Percentiles rank a stretch among this genome's conserved stretches.
phyloP scores from a whole-genome alignment of 2,888 invertebrate species.

The Pasiphila rectangulata region DNA sequence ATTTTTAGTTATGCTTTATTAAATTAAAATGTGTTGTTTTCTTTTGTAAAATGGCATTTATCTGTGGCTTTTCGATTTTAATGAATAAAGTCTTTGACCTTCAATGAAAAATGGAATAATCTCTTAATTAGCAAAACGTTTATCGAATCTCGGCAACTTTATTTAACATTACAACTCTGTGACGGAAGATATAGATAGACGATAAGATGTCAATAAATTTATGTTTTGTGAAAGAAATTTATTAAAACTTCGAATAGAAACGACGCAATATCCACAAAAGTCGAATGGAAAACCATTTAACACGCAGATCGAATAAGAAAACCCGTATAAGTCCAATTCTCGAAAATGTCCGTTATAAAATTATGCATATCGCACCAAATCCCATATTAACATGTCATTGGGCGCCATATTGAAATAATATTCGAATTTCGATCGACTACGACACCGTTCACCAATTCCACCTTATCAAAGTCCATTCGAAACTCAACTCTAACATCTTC shows the following conservation, averaged over 20 bases:
- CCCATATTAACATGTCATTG: constrained; percentile 77
- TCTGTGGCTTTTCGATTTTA: too few relatives aligned
- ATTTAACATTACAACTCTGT: too few relatives aligned
- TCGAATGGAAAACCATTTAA: neutral
- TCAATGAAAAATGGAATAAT: too few relatives aligned
- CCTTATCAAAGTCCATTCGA: neutral
- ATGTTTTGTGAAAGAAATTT: neutral
- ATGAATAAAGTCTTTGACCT: too few relatives aligned
- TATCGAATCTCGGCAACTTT: too few relatives aligned
- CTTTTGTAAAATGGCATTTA: too few relatives aligned
- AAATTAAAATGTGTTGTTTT: too few relatives aligned
- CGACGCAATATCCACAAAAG: neutral
- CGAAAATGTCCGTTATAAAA: constrained; percentile 50
- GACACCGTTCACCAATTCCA: constrained; percentile 20
- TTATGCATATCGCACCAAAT: constrained; percentile 70
- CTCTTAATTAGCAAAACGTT: too few relatives aligned
- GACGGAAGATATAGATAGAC: too few relatives aligned
- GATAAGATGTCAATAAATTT: too few relatives aligned
- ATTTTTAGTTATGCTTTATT: too few relatives aligned
- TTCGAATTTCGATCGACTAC: constrained; percentile 46
- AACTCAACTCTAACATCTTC: constrained; percentile 15
- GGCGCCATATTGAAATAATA: constrained; percentile 74
- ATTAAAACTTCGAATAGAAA: neutral
- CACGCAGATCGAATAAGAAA: constrained; percentile 33
- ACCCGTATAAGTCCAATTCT: constrained; percentile 42